Evolutionary conservation across 1,140 invertebrate genomes (phyloP).

Genomic region (Drosophila hydei): DNA sequence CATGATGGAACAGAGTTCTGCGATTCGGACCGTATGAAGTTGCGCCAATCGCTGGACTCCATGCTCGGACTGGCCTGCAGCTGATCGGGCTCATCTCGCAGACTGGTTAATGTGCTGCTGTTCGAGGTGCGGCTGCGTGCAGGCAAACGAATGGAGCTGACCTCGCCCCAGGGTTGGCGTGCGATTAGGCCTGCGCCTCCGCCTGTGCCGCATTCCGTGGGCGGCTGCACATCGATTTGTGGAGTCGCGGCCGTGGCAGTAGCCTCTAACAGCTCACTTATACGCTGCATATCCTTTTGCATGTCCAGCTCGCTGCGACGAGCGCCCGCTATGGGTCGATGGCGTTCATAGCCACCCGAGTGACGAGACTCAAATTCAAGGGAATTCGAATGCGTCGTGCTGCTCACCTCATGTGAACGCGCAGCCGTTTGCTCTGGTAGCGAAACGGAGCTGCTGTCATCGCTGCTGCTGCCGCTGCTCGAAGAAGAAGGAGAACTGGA

Average conservation of each 20-base stretch:
- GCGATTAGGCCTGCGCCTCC: constrained; percentile 9
- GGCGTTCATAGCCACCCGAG: constrained; percentile 75
- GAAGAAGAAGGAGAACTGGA: constrained; percentile 71
- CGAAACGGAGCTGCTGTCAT: constrained; percentile 68
- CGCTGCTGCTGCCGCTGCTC: constrained; percentile 62
- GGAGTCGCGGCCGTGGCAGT: constrained; percentile 47
- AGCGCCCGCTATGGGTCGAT: constrained; percentile 70
- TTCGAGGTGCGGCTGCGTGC: constrained; percentile 74
- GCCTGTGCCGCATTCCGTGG: constrained; percentile 49
- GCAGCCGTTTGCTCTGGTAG: constrained; percentile 49
- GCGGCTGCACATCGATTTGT: constrained; percentile 78
- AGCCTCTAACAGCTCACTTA: constrained; percentile 61
- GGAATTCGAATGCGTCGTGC: constrained; percentile 76
- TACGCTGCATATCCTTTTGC: constrained; percentile 70
- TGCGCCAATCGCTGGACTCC: constrained; percentile 81
- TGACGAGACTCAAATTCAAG: constrained; percentile 76
- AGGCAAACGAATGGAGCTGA: constrained; percentile 64
- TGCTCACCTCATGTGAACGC: constrained; percentile 68
- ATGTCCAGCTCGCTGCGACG: constrained; percentile 77
- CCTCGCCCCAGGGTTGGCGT: constrained; percentile 45
- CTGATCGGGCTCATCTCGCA: constrained; percentile 73
- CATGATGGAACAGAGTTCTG: constrained; percentile 89
- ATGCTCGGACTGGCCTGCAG: constrained; percentile 76
- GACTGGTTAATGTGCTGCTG: constrained; percentile 76
- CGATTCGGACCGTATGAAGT: constrained; percentile 85